phyloP scores from a whole-genome alignment of 2,888 invertebrate genomes.

The Strigamia maritima region DNA sequence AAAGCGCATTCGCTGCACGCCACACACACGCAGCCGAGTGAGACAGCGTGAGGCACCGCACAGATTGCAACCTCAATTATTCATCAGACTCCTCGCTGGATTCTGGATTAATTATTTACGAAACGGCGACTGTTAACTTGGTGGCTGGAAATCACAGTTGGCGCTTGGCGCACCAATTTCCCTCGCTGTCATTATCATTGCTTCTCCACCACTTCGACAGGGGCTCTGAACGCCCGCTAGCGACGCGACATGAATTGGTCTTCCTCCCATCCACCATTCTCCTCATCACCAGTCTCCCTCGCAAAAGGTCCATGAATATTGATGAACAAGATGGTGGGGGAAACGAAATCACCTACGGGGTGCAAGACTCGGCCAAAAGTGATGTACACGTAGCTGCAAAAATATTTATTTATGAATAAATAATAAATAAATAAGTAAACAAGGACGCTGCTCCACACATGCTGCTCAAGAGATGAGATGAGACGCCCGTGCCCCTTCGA shows the following conservation, averaged over 20 bases:
- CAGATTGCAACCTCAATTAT: constrained; percentile 27
- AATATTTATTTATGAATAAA: background rate
- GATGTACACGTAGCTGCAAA: background rate
- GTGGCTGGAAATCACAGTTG: background rate
- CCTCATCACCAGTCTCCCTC: background rate
- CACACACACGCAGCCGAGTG: constrained; percentile 4
- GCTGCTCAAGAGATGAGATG: background rate
- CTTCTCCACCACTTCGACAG: constrained; percentile 1
- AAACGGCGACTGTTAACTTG: background rate
- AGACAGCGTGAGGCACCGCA: constrained; percentile 1
- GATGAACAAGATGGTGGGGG: background rate
- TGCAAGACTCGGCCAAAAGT: constrained; percentile 4
- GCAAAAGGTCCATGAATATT: constrained; percentile 14
- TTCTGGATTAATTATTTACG: constrained; percentile 26
- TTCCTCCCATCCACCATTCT: background rate
- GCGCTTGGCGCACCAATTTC: background rate
- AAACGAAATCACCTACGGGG: constrained; percentile 1
- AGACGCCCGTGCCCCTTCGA: background rate
- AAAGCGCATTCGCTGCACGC: background rate
- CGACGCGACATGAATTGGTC: constrained; percentile 8
- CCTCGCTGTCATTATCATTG: background rate
- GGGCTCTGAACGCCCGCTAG: background rate
- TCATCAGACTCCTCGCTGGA: background rate
- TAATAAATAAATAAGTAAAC: background rate
- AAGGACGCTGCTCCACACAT: background rate